Conservation (phyloP, 2,113 vertebrate genomes). For the Colinus virginianus region DNA sequence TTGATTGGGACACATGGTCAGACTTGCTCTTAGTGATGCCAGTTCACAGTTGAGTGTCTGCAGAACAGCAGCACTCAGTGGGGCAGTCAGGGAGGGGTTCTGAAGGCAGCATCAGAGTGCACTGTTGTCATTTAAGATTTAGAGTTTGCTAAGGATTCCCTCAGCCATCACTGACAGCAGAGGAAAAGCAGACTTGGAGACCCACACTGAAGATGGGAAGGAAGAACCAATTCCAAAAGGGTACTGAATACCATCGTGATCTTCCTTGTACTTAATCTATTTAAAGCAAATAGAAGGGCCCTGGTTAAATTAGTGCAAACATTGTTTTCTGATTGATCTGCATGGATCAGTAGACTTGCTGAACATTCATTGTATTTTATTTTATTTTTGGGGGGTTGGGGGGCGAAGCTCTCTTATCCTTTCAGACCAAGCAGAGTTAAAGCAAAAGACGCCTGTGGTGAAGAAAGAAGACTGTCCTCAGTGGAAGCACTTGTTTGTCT, state of each 20-base stretch:
- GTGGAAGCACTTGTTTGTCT: conserved; percentile 80
- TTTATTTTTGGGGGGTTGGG: background rate
- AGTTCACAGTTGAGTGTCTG: background rate
- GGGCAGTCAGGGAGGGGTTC: fast-evolving
- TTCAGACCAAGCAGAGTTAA: conserved; percentile 56
- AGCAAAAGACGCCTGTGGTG: conserved; percentile 67
- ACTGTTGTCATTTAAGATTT: background rate
- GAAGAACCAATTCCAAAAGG: background rate
- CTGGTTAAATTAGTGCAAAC: background rate
- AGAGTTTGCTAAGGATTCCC: background rate
- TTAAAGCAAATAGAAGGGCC: background rate
- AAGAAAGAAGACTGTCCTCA: conserved; percentile 75
- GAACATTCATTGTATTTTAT: background rate
- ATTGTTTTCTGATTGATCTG: background rate
- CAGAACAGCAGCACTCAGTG: background rate
- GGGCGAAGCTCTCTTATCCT: conserved; percentile 76
- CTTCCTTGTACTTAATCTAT: background rate
- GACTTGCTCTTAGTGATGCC: background rate
- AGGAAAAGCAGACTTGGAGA: background rate
- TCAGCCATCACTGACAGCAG: background rate
- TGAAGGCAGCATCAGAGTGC: background rate
- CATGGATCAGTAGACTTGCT: background rate
- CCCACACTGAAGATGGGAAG: background rate
- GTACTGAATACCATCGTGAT: background rate
- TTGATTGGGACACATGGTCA: background rate